Base-by-base conservation (phyloP, 2,113 vertebrate genomes). In the Malaclemys terrapin region DNA sequence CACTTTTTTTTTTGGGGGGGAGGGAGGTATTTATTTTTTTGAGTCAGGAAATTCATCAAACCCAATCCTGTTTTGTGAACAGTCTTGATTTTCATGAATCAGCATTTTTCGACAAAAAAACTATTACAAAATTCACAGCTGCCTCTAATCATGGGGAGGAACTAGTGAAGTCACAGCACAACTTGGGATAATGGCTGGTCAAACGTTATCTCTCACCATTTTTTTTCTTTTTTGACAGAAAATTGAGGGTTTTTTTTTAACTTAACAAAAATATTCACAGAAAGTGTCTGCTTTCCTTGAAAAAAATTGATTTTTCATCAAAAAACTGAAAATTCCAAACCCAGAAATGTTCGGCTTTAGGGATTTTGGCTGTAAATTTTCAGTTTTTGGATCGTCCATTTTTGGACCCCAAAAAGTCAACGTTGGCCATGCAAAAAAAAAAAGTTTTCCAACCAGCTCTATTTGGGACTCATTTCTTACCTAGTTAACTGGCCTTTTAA, bases 381-480 rank as follows among this genome's bases (percentile, higher is more conserved):
- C 69, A 42, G n/a, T 22, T 22, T 75, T 38, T 24, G n/a, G 69
- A 10, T 42, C 42, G 8, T 42, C 38, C 38, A 38, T 24, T 75
- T 75, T 75, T 75, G 42, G 69, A 42, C 19, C 52, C 1, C 20
- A 75, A 75, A 42, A 72, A 38, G 7, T 72, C 35, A 22, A 75
- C 20, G 5, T 75, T 22, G 19, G n/a, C 69, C 10, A 42, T 6
- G 10, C 4, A 8, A 16, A 22, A 24, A 75, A 24, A 75, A 75
- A 75, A 38, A 22, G 38, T 22, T 42, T 42, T 75, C 69, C 69
- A 42, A 42, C 69, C 22, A 42, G 16, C 4, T 72, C 5, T 56
- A n/a, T 0, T 2, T 62, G 65, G 17, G 35, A 2, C 0, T 0
- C 24, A 1, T 62, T 80, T 91, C 76, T 65, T 86, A 17, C 24